Conservation (phyloP, 2,888 invertebrate genomes). For the Tromatobia lineatoria region DNA sequence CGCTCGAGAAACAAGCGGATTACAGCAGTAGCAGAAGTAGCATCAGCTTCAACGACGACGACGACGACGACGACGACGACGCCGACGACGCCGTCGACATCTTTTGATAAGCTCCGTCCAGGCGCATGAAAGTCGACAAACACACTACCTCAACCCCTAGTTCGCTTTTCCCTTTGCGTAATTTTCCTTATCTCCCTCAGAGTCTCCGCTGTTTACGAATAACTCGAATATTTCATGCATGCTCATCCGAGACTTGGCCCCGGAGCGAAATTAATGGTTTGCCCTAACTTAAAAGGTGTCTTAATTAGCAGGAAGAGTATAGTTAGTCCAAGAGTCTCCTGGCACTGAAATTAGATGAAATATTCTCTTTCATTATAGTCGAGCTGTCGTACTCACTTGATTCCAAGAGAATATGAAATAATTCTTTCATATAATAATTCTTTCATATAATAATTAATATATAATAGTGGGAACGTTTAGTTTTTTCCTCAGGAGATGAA, state of each 20-base stretch:
- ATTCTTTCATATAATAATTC: background rate
- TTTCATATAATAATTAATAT: no score
- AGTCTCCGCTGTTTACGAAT: background rate
- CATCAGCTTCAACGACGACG: background rate
- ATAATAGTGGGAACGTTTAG: background rate
- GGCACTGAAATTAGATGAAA: background rate
- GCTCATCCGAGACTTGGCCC: background rate
- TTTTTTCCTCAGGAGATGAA: background rate
- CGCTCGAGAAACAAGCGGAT: constrained; percentile 51
- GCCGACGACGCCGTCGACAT: constrained; percentile 29
- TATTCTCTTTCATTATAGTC: background rate
- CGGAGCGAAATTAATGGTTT: background rate
- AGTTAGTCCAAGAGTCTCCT: background rate
- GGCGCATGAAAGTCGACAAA: constrained; percentile 54
- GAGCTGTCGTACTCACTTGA: background rate
- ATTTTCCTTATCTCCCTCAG: constrained; percentile 32
- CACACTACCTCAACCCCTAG: constrained; percentile 25
- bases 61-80: background rate
- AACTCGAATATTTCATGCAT: constrained; percentile 56
- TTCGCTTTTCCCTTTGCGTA: constrained; percentile 35
- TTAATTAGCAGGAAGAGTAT: constrained; percentile 4
- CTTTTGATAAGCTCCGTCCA: constrained; percentile 60
- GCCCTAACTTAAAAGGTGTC: background rate
- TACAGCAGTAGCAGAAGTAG: constrained; percentile 33
- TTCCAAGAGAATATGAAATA: background rate